These are phyloP conservation scores for Ceratina calcarata DNA, from an alignment of 1,140 invertebrate species.

Conservation along the genomic window DNA sequence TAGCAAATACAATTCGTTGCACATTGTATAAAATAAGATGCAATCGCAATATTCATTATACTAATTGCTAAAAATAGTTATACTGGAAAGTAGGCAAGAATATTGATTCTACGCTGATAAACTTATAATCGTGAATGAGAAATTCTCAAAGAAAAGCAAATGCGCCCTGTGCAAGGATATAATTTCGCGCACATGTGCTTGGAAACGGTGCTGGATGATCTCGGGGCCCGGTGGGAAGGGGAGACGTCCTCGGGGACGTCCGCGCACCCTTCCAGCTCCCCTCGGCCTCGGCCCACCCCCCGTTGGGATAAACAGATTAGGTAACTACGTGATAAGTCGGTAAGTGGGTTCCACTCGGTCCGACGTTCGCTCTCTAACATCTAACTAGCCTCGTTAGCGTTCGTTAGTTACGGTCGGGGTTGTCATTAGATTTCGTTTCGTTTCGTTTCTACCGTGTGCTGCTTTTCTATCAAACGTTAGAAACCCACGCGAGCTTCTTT, in stretches of 20 bases:
- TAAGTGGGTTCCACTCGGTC: slow-evolving; percentile 80
- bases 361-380: slow-evolving; percentile 77
- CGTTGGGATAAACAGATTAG: slow-evolving; percentile 81
- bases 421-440: slow-evolving; percentile 80
- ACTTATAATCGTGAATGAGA: too few relatives aligned
- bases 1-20: too few relatives aligned
- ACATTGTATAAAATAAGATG: too few relatives aligned
- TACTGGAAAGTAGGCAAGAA: too few relatives aligned
- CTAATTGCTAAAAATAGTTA: too few relatives aligned
- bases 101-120: too few relatives aligned
- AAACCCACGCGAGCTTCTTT: too few relatives aligned
- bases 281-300: slow-evolving; percentile 49
- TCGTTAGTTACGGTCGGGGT: slow-evolving; percentile 79
- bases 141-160: too few relatives aligned
- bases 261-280: slow-evolving; percentile 71
- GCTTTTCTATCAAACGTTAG: slow-evolving; percentile 71
- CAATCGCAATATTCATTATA: too few relatives aligned
- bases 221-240: neutral
- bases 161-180: neutral
- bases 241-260: slow-evolving; percentile 73
- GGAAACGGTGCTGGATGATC: slow-evolving; percentile 68
- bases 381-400: slow-evolving; percentile 80
- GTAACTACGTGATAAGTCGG: slow-evolving; percentile 82
- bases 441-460: slow-evolving; percentile 59
- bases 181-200: slow-evolving; percentile 28